phyloP scores from a whole-genome alignment of 2,888 invertebrate species.

The Drosophila setosimentum region DNA sequence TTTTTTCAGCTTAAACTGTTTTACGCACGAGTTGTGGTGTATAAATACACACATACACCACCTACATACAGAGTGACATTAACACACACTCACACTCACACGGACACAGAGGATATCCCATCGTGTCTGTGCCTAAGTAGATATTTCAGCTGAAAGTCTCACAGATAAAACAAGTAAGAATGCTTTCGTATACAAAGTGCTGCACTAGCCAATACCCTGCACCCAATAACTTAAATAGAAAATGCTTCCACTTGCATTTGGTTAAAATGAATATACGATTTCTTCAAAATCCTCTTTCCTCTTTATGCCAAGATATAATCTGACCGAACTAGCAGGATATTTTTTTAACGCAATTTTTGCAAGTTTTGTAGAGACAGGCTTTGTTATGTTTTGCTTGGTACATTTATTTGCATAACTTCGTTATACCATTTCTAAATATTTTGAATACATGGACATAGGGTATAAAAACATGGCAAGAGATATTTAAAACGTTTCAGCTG shows the following conservation, averaged over 20 bases:
- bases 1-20: constrained; percentile 52
- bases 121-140: constrained; percentile 62
- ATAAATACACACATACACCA: constrained; percentile 36
- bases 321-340: not conserved
- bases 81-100: constrained; percentile 6
- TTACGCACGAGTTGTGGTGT: constrained; percentile 62
- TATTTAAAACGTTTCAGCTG: constrained; percentile 59
- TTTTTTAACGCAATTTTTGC: too few species aligned
- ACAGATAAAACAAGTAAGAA: constrained; percentile 34
- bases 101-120: constrained; percentile 16
- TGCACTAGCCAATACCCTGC: not conserved
- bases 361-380: not conserved
- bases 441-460: not conserved
- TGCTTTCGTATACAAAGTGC: not conserved
- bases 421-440: not conserved
- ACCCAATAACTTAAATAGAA: not conserved
- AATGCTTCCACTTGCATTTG: not conserved
- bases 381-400: not conserved
- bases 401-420: not conserved
- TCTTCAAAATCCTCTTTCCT: not conserved
- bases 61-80: constrained; percentile 9
- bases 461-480: constrained; percentile 42
- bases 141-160: constrained; percentile 60
- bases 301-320: not conserved
- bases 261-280: not conserved